Evolutionary conservation across 2,113 vertebrate genomes (phyloP).

Genomic region (Equus quagga): DNA sequence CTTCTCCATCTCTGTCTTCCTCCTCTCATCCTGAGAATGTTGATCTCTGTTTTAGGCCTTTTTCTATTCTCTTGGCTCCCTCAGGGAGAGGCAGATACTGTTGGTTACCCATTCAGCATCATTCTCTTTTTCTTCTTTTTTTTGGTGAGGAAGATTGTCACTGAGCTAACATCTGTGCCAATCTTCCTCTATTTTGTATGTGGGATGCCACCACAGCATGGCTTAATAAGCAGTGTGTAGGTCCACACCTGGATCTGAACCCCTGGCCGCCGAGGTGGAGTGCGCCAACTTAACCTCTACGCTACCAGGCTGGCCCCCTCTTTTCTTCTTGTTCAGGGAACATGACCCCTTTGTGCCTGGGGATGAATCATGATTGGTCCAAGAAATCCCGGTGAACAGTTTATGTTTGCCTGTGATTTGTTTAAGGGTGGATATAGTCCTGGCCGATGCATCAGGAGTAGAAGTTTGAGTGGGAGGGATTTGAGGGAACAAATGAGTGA

Average conservation of each 20-base stretch:
- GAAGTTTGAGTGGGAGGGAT: background rate
- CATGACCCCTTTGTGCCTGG: background rate
- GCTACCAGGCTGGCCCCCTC: too few species aligned
- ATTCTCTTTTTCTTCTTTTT: background rate
- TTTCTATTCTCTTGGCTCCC: background rate
- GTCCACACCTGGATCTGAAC: too few species aligned
- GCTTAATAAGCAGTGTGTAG: too few species aligned
- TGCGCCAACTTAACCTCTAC: too few species aligned
- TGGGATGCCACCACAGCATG: too few species aligned
- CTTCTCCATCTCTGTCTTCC: background rate
- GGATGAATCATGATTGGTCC: background rate
- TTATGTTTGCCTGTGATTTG: background rate
- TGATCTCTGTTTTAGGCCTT: background rate
- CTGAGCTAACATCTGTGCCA: too few species aligned
- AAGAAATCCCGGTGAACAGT: background rate
- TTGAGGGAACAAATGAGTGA: background rate
- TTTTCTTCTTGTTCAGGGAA: background rate
- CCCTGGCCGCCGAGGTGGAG: too few species aligned
- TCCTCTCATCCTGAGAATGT: background rate
- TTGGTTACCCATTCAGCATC: background rate
- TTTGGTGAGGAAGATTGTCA: too few species aligned
- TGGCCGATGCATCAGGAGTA: background rate
- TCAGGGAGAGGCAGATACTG: background rate
- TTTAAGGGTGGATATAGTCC: background rate
- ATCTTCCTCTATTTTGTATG: too few species aligned